These are phyloP conservation scores for Stegana nigrithorax DNA, from an alignment of 2,888 invertebrate species.

Conservation along the genomic window DNA sequence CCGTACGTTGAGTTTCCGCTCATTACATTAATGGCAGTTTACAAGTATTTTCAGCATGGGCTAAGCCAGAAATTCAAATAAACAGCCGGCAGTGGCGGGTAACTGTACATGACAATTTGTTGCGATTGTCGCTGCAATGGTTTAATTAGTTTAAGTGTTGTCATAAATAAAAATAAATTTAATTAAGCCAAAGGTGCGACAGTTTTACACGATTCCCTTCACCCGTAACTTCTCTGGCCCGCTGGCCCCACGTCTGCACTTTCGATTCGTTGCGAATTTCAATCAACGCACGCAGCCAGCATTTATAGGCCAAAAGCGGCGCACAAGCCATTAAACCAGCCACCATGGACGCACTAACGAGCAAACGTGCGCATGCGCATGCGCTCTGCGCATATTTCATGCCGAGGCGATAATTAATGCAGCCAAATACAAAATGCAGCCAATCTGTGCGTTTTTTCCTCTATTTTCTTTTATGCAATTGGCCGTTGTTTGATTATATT, in stretches of 20 bases:
- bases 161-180: slow-evolving; percentile 12
- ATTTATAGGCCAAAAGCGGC: slow-evolving; percentile 25
- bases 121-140: not conserved
- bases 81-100: slow-evolving; percentile 51
- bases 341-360: not conserved
- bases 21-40: slow-evolving; percentile 39
- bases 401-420: slow-evolving; percentile 61
- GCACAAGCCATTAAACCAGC: slow-evolving; percentile 9
- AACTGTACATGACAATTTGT: slow-evolving; percentile 9
- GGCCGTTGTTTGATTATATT: not conserved
- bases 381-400: slow-evolving; percentile 57
- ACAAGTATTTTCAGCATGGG: slow-evolving; percentile 43
- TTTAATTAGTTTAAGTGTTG: slow-evolving; percentile 11
- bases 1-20: no score
- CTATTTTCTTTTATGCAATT: not conserved
- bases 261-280: not conserved
- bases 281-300: no score
- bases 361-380: slow-evolving; percentile 35
- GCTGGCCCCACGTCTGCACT: not conserved
- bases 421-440: slow-evolving; percentile 46
- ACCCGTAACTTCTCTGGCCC: no score
- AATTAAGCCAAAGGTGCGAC: not conserved
- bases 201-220: no score
- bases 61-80: slow-evolving; percentile 29
- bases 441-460: no score